phyloP scores from a whole-genome alignment of 2,113 vertebrate species.

The Saccopteryx bilineata region DNA sequence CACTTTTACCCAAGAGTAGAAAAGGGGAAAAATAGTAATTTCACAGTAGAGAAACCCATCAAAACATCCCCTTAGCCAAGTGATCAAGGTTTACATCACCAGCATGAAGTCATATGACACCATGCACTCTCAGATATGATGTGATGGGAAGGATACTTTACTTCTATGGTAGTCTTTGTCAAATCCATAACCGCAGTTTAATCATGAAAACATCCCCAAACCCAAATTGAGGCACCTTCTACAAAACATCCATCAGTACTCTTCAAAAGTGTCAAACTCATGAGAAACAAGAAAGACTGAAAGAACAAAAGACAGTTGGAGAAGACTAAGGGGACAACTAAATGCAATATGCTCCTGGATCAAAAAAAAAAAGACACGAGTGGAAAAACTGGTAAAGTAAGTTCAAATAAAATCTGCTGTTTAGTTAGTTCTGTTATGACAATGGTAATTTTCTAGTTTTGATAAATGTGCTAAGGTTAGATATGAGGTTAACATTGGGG shows the following conservation, averaged over 20 bases:
- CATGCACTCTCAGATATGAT: too few species aligned
- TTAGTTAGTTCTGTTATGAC: background rate
- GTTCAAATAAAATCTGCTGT: background rate
- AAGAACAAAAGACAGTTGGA: background rate
- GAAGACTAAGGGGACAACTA: background rate
- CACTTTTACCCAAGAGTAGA: background rate
- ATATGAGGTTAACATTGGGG: background rate
- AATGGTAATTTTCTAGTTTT: background rate
- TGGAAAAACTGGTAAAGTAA: background rate
- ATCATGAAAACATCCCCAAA: background rate
- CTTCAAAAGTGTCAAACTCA: background rate
- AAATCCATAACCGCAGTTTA: background rate
- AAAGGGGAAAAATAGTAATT: background rate
- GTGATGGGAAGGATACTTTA: background rate
- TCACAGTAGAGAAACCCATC: background rate
- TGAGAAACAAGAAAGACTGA: background rate
- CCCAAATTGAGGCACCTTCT: background rate
- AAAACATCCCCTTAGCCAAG: background rate
- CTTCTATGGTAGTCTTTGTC: background rate
- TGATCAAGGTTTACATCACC: background rate
- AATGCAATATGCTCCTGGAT: background rate
- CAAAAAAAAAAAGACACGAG: background rate
- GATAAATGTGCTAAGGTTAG: background rate
- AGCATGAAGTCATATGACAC: background rate
- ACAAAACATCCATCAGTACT: background rate